These are phyloP conservation scores for Sebastes itinus DNA, from an alignment of 2,797 vertebrate genomes.

Conservation along the genomic window DNA sequence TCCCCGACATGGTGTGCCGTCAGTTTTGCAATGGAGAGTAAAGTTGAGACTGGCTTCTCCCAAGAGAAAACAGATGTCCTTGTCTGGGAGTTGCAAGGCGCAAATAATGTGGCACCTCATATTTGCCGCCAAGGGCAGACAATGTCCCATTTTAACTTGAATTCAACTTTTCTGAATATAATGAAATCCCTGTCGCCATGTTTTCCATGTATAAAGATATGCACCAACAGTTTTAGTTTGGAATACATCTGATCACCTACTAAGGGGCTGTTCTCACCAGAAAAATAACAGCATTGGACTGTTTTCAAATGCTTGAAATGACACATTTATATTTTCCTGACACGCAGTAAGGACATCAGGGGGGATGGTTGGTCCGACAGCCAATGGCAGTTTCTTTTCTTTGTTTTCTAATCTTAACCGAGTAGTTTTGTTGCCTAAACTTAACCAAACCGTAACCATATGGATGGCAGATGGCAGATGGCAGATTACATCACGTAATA, in stretches of 20 bases:
- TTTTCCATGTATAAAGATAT: conserved; percentile 1
- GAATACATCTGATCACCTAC: neutral
- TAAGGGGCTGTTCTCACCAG: neutral
- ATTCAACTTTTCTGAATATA: conserved; percentile 19
- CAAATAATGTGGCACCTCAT: conserved; percentile 39
- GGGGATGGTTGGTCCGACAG: neutral
- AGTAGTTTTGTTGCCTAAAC: neutral
- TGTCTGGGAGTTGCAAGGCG: conserved; percentile 45
- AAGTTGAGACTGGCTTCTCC: conserved; percentile 32
- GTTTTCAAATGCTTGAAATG: neutral
- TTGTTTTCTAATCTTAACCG: neutral
- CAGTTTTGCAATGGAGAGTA: conserved; percentile 27
- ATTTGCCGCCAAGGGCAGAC: conserved; percentile 39
- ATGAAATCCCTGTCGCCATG: conserved; percentile 1
- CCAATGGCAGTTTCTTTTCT: neutral
- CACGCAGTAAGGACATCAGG: neutral
- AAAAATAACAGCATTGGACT: neutral
- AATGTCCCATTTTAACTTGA: conserved; percentile 41
- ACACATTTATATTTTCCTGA: neutral
- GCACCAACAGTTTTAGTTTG: neutral
- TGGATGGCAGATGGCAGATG: neutral
- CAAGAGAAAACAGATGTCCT: conserved; percentile 63
- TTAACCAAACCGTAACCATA: neutral
- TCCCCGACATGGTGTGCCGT: conserved; percentile 1
- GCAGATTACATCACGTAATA: no score